Evolutionary conservation across 2,888 invertebrate species (phyloP).

Genomic region (Metallyticus violacea): DNA sequence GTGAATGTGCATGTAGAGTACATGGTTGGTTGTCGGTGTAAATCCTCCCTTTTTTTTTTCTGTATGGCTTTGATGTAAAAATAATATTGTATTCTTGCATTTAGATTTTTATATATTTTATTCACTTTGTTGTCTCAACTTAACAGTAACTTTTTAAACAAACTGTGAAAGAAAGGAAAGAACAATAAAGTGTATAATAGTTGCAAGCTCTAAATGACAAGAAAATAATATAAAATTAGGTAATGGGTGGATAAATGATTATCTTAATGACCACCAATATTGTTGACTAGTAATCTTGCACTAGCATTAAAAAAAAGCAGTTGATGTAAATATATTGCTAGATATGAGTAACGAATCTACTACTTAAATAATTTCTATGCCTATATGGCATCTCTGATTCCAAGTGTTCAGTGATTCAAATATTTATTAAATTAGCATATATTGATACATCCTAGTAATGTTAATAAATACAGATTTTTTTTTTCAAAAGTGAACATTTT

Average conservation of each 20-base stretch:
- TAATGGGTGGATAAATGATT: not conserved
- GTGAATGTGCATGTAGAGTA: slow-evolving; percentile 13
- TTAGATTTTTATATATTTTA: not conserved
- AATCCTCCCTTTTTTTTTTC: not conserved
- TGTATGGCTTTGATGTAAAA: not conserved
- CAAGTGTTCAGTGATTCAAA: too few relatives aligned
- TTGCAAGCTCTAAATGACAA: not conserved
- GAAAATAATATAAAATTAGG: not conserved
- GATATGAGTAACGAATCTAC: too few relatives aligned
- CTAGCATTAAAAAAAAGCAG: too few relatives aligned
- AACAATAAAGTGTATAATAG: not conserved
- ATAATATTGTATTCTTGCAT: not conserved
- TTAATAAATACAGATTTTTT: not conserved
- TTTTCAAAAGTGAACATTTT: not conserved
- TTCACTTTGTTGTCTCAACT: not conserved
- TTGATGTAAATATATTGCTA: too few relatives aligned
- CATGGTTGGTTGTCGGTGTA: not conserved
- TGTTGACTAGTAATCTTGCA: not conserved
- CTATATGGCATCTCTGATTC: too few relatives aligned
- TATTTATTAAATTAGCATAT: too few relatives aligned
- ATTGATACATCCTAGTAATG: not conserved
- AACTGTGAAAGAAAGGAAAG: not conserved
- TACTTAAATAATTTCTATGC: too few relatives aligned
- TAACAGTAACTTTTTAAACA: not conserved
- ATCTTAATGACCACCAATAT: not conserved